Base-by-base conservation (phyloP, 2,113 vertebrate species). In the Nothoprocta pentlandii region DNA sequence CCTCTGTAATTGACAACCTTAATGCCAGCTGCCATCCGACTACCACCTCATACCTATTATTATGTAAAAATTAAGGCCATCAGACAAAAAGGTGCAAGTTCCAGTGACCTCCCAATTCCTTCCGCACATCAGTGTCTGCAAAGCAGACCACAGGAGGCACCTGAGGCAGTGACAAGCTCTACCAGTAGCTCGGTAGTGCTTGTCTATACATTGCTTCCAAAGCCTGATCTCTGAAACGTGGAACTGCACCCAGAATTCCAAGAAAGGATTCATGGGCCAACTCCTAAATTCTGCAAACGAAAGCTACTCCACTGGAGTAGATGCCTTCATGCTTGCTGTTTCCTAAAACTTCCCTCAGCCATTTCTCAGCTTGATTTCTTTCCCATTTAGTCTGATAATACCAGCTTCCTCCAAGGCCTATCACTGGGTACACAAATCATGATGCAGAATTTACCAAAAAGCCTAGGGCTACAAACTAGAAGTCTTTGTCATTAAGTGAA, bases 231-330 rank as follows among this genome's bases (percentile, higher is more conserved):
- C 28, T 80, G 39, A 78, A 78, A 42, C 83, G 64, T 92, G 83
- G 82, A 80, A 80, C 93, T 83, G 83, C 42, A 93, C 32, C 67
- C 67, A 61, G 53, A 81, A 92, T 90, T 87, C 70, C 47, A 93
- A 73, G 54, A 44, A 82, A 34, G 32, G 59, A 74, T 82, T 85
- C 47, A 93, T 28, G 68, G 59, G 80, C 85, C 92, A 85, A 86
- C 26, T 28, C 32, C 10, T 80, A 82, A 87, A 75, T 94, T 88
- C 25, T 67, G 61, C 63, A 63, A 49, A 28, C 30, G 68, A 91
- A 91, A 87, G n/a, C 80, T 86, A 87, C 16, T 59, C 26, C 74
- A 80, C 22, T 63, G 15, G 49, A 80, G 46, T 49, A 95, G 56
- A 39, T 62, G 16, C 11, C 68, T 86, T 92, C 77, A 62, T 46